phyloP scores from a whole-genome alignment of 2,888 invertebrate genomes.

The Lepidochrysops patricia region DNA sequence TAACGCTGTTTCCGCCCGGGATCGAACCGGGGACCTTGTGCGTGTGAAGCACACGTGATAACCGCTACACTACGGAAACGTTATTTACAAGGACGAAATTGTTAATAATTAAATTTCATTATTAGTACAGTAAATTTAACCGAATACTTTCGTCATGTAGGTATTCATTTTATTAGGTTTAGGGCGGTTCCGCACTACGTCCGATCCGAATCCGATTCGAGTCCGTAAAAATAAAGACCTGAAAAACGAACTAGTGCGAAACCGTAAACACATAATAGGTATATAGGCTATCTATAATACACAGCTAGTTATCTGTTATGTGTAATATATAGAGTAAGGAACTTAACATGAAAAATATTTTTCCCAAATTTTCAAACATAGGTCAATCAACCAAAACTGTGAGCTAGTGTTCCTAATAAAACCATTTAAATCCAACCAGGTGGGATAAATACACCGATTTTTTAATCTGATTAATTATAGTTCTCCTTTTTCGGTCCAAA shows the following conservation, averaged over 20 bases:
- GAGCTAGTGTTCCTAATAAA: not conserved
- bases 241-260: too few species aligned
- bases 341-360: too few species aligned
- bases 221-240: too few species aligned
- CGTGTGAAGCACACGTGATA: conserved; percentile 88
- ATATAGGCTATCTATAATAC: too few species aligned
- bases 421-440: not conserved
- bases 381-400: not conserved
- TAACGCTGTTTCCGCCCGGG: conserved; percentile 78
- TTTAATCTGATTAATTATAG: not conserved
- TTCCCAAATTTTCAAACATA: too few species aligned
- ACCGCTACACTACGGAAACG: conserved; percentile 86
- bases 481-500: not conserved
- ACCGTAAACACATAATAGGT: too few species aligned
- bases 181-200: too few species aligned
- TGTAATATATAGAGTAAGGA: too few species aligned
- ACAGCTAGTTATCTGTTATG: too few species aligned
- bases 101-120: not conserved
- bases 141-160: too few species aligned
- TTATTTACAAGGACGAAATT: not conserved
- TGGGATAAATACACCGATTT: not conserved
- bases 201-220: too few species aligned
- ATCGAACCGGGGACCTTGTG: conserved; percentile 83
- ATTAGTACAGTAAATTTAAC: not conserved
- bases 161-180: too few species aligned